These are phyloP conservation scores for Chiridota heheva DNA, from an alignment of 35 echinoderm and acorn worm species.

Conservation along the genomic window DNA sequence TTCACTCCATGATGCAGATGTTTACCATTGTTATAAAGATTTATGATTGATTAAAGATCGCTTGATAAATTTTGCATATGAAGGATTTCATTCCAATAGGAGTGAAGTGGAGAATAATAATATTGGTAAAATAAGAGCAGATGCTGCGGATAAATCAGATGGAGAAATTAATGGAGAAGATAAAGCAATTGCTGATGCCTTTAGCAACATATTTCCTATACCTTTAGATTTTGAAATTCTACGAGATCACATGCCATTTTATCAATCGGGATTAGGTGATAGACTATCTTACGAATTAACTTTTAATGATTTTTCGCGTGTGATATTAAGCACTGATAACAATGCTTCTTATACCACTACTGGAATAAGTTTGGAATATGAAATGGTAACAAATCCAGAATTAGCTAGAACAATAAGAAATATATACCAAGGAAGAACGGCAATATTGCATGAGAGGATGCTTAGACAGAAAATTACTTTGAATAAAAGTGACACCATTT, in stretches of 20 bases:
- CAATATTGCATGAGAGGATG: conserved; percentile 17
- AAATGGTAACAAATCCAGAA: conserved; percentile 1
- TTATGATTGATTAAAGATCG: not conserved
- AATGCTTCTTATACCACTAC: not conserved
- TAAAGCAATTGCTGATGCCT: conserved; percentile 10
- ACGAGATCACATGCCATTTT: not conserved
- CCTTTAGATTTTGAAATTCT: conserved; percentile 13
- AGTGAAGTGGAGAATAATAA: too few relatives aligned
- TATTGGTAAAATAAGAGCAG: not conserved
- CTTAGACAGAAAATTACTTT: conserved; percentile 22
- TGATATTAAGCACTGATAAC: conserved; percentile 5
- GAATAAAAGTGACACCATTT: conserved; percentile 24
- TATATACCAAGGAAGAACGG: not conserved
- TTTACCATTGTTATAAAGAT: conserved; percentile 1
- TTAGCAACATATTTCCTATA: not conserved
- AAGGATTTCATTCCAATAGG: not conserved
- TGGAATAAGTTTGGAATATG: conserved; percentile 38
- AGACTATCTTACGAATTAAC: conserved; percentile 2
- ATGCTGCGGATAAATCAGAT: not conserved
- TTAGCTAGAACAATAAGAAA: conserved; percentile 34
- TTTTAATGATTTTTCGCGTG: conserved; percentile 14
- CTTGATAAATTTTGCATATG: not conserved
- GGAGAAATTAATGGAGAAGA: not conserved
- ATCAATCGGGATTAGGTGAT: not conserved
- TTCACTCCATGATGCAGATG: not conserved